Evolutionary conservation across 2,888 invertebrate genomes (phyloP).

Genomic region (Pyrrhia umbra): DNA sequence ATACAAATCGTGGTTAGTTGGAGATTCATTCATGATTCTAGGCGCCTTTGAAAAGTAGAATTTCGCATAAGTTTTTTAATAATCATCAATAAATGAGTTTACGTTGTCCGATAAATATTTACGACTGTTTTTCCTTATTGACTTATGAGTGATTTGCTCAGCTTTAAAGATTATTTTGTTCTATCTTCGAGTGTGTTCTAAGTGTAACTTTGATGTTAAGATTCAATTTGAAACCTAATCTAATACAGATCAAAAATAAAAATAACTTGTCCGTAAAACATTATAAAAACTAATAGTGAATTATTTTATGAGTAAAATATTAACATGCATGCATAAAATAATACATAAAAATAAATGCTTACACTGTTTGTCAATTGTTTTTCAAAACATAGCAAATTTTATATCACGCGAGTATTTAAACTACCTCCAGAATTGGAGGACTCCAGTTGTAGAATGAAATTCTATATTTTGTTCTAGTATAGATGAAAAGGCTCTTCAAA

Average conservation of each 20-base stretch:
- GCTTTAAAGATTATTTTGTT: neutral
- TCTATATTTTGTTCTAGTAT: too few species aligned
- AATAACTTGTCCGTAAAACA: constrained; percentile 4
- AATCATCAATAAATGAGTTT: neutral
- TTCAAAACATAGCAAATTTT: too few species aligned
- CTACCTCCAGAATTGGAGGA: too few species aligned
- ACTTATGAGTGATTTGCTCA: neutral
- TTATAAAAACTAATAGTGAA: neutral
- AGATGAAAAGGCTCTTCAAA: too few species aligned
- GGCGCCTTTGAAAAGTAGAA: neutral
- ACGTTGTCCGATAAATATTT: constrained; percentile 13
- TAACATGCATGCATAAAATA: too few species aligned
- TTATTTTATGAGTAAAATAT: neutral
- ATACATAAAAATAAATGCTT: too few species aligned
- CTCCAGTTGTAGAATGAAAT: too few species aligned
- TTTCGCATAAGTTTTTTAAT: neutral
- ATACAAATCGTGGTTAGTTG: constrained; percentile 22
- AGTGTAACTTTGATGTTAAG: constrained; percentile 4
- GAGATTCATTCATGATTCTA: constrained; percentile 40
- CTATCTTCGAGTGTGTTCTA: neutral
- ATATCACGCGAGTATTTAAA: too few species aligned
- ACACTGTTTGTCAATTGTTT: too few species aligned
- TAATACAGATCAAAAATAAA: neutral
- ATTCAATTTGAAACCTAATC: constrained; percentile 9
- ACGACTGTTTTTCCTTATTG: neutral